Evolutionary conservation across 2,113 vertebrate species (phyloP).

Genomic region (Pristiophorus japonicus): DNA sequence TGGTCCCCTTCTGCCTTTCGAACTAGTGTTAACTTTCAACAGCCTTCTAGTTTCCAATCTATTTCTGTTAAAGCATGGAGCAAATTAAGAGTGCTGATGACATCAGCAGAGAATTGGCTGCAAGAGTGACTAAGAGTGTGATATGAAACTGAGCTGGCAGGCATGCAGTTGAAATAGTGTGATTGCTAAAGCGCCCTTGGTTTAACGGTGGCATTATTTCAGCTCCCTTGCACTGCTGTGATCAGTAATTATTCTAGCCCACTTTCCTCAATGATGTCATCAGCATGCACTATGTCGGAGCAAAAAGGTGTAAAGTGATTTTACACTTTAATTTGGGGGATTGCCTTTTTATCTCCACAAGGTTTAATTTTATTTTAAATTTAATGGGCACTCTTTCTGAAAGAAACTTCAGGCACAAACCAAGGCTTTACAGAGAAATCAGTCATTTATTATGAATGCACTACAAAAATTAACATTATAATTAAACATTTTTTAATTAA

Average conservation of each 20-base stretch:
- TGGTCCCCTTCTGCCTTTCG: background rate
- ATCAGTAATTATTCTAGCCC: background rate
- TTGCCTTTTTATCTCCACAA: background rate
- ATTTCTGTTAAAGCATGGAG: conserved; percentile 12
- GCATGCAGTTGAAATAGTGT: background rate
- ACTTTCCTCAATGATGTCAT: background rate
- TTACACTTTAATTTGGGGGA: background rate
- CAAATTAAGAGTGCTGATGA: conserved; percentile 1
- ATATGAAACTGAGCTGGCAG: background rate
- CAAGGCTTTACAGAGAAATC: background rate
- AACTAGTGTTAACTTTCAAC: background rate
- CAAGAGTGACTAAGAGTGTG: background rate
- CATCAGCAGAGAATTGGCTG: background rate
- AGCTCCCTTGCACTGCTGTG: background rate
- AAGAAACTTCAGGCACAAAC: background rate
- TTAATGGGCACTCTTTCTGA: background rate
- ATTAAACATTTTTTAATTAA: too few relatives aligned
- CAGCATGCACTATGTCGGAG: background rate
- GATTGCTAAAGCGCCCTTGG: background rate
- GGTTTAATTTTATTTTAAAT: background rate
- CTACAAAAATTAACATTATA: background rate
- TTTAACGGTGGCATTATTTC: background rate
- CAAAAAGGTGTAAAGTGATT: background rate
- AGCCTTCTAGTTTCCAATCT: background rate
- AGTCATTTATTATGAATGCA: background rate